A percentile compares a stretch with the other conserved stretches of the same genome.
phyloP scores from a whole-genome alignment of 2,888 invertebrate species.

The Stenichneumon culpator region DNA sequence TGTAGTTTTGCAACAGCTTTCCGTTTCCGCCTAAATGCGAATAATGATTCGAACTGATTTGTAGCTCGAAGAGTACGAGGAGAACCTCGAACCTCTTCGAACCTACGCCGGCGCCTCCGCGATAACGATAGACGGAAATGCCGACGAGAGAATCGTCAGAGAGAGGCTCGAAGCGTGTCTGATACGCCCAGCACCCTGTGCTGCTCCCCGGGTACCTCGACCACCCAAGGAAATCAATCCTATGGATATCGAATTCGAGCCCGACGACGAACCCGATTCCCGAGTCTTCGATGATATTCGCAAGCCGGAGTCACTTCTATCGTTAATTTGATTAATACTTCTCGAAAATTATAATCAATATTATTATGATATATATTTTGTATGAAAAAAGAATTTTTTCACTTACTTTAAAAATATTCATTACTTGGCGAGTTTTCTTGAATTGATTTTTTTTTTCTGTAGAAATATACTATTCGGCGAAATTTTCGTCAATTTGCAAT shows the following conservation, averaged over 20 bases:
- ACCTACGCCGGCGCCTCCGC: conserved; percentile 76
- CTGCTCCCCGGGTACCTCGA: conserved; percentile 70
- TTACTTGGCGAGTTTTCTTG: too few relatives aligned
- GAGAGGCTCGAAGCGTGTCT: conserved; percentile 77
- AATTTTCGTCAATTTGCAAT: too few relatives aligned
- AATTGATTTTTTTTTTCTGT: too few relatives aligned
- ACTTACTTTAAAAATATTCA: neutral
- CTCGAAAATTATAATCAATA: neutral
- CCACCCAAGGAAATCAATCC: conserved; percentile 66
- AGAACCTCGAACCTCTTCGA: conserved; percentile 74
- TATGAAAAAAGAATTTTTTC: neutral
- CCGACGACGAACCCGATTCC: conserved; percentile 75
- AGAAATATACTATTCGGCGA: too few relatives aligned
- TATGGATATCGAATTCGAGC: conserved; percentile 77
- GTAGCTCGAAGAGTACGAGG: conserved; percentile 74
- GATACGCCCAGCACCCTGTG: conserved; percentile 73
- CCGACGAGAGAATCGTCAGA: conserved; percentile 70
- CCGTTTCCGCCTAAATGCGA: neutral
- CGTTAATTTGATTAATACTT: conserved; percentile 66
- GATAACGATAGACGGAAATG: conserved; percentile 73
- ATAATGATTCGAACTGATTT: neutral
- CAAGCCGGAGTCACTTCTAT: conserved; percentile 69
- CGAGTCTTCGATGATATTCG: conserved; percentile 73
- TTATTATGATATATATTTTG: neutral
- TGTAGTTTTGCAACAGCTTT: conserved; percentile 3